phyloP scores from a whole-genome alignment of 2,113 vertebrate species.

The Ursus arctos region DNA sequence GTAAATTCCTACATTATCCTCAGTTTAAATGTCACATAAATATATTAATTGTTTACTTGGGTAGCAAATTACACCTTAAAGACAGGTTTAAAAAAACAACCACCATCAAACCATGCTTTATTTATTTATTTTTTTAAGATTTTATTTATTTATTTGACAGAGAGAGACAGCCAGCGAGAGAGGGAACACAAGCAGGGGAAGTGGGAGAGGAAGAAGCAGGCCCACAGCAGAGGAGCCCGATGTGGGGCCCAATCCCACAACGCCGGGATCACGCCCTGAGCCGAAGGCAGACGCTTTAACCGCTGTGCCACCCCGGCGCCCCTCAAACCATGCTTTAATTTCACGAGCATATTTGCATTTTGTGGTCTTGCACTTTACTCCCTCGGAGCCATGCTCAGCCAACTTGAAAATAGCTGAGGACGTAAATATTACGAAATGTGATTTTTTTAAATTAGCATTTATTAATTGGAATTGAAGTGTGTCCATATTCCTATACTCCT shows the following conservation, averaged over 20 bases:
- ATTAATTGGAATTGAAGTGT: not conserved
- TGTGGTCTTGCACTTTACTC: not conserved
- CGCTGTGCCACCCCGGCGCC: too few relatives aligned
- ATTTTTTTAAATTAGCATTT: not conserved
- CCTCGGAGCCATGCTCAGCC: not conserved
- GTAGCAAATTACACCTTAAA: constrained; percentile 41
- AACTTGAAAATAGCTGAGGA: constrained; percentile 38
- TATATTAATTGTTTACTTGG: constrained; percentile 55
- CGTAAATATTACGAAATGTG: not conserved
- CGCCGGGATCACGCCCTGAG: too few relatives aligned
- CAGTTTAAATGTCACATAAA: constrained; percentile 55
- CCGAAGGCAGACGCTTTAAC: too few relatives aligned
- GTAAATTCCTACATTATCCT: not conserved
- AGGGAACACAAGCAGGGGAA: too few relatives aligned
- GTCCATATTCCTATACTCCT: not conserved
- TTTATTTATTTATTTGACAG: too few relatives aligned
- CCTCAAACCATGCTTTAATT: not conserved
- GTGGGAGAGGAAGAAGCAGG: too few relatives aligned
- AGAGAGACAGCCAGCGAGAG: too few relatives aligned
- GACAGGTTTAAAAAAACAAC: not conserved
- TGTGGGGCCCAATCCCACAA: too few relatives aligned
- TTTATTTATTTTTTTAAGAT: too few relatives aligned
- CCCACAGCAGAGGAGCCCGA: too few relatives aligned
- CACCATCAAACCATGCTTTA: not conserved
- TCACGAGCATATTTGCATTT: not conserved